Percentiles rank a stretch among this genome's conserved stretches.
Evolutionary conservation across 2,888 invertebrate genomes (phyloP).

Genomic region (Chorisops tibialis): DNA sequence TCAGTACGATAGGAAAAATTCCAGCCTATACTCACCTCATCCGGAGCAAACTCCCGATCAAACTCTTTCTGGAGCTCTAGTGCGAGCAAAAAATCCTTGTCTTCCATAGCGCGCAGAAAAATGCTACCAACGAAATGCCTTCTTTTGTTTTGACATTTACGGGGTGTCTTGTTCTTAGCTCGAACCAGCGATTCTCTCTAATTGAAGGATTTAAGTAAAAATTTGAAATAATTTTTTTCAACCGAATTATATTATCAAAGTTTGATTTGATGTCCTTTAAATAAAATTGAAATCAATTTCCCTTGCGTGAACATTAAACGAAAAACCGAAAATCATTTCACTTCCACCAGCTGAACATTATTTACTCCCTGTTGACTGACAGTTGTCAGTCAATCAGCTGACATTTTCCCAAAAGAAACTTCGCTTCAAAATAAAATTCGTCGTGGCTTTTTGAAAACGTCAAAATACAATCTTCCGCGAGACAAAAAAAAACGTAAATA

Average conservation of each 20-base stretch:
- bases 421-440: conserved; percentile 25
- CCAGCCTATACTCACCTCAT: not conserved
- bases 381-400: conserved; percentile 31
- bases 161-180: no score
- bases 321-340: no score
- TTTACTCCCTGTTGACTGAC: not conserved
- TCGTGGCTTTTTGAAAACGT: conserved; percentile 17
- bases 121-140: not conserved
- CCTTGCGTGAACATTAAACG: no score
- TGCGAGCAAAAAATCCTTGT: conserved; percentile 39
- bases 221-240: no score
- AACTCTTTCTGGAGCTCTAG: conserved; percentile 38
- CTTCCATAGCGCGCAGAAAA: conserved; percentile 25
- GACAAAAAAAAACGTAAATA: conserved; percentile 25
- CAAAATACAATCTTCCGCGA: not conserved
- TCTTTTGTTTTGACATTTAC: not conserved
- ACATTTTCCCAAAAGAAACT: not conserved
- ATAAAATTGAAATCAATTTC: no score
- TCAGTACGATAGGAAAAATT: no score
- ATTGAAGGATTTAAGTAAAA: no score
- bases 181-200: no score
- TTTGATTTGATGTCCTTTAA: no score
- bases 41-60: conserved; percentile 28
- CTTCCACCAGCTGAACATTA: no score
- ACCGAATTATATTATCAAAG: no score